Base-by-base conservation (phyloP, 2,888 invertebrate genomes). In the Cephus rjabovi region DNA sequence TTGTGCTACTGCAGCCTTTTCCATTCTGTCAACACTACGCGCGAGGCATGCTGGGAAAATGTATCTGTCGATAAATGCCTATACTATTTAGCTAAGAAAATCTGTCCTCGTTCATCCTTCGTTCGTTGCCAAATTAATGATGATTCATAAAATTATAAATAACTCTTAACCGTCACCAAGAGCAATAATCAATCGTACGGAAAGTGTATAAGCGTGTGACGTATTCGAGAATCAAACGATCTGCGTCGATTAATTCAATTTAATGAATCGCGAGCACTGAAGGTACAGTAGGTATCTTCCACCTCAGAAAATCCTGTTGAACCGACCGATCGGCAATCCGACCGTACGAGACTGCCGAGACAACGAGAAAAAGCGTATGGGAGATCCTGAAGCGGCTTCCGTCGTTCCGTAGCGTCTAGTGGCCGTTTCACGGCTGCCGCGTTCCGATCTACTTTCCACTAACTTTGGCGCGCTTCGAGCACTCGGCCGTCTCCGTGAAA, bases 401-500 rank as follows among this genome's bases (percentile, higher is more conserved):
- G 83, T 83, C 82, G 82, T 80, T 84, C 85, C 82, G 83, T 81
- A 84, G 81, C 82, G 82, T 23, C 56, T 84, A 85, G 85, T 85
- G 83, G 83, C 83, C 84, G 84, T 86, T 86, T 82, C 69, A 79
- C 74, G 79, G 77, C 73, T 77, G 79, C n/a, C 74, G 78, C 30
- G 76, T 71, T 77, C 75, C 81, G 78, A 56, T 56, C 23, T 9
- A 23, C 23, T 56, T 56, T 56, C 9, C 56, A 9, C 56, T 56
- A 56, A 56, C 56, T 86, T 86, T 87, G 82, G 81, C 87, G 85
- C 86, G 86, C 83, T 85, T 80, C 83, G 77, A 75, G 81, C 79
- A 76, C 81, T 81, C 83, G 80, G 77, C 69, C 76, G 68, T 80
- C 79, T 81, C 76, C 81, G 81, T 69, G 74, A 76, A 69, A 73